Evolutionary conservation across 2,797 vertebrate genomes (phyloP), one percentile per base, ranked within the genome.

Genomic region (Leontocebus nigricollis): DNA sequence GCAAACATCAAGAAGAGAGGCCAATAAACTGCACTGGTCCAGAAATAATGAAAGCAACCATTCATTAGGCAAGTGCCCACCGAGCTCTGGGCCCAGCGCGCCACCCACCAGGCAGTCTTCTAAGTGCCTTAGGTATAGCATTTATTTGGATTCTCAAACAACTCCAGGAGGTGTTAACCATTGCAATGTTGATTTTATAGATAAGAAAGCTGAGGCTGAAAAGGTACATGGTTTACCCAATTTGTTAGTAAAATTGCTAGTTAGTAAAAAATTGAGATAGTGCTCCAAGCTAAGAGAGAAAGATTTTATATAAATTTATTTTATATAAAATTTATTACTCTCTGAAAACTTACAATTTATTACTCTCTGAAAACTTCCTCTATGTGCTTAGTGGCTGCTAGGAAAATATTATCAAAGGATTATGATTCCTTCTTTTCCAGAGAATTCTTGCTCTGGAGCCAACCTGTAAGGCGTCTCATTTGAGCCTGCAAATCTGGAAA

Each of bases 391-490:
- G 86, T 64, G 52, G 61, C 83, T 64, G 76, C 67, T 92, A 89
- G 97, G 97, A 97, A 97, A 98, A 98, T 97, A 96, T 97, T 94
- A 93, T 94, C 92, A 59, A 48, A 96, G 64, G 70, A 77, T 94
- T 77, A 92, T 70, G 90, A 95, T 59, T 80, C 64, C 57, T 93
- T 95, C 92, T 96, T 95, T 97, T 87, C 93, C 95, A 96, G 86
- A 84, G 92, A 77, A 97, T 95, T 97, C 92, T 90, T 89, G 52
- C 83, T 95, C 90, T 88, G 72, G 44, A 95, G 93, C 90, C 96
- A 97, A 61, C 44, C 88, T 84, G 39, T 80, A 57, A 94, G 87
- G 70, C 17, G 9, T 89, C 84, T 41, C 79, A 52, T 82, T 48
- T 17, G 76, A 90, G 59, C 7, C 61, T 92, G 52, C 4, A 15